phyloP scores from a whole-genome alignment of 2,113 vertebrate species.

The Grammomys dolichurus region DNA sequence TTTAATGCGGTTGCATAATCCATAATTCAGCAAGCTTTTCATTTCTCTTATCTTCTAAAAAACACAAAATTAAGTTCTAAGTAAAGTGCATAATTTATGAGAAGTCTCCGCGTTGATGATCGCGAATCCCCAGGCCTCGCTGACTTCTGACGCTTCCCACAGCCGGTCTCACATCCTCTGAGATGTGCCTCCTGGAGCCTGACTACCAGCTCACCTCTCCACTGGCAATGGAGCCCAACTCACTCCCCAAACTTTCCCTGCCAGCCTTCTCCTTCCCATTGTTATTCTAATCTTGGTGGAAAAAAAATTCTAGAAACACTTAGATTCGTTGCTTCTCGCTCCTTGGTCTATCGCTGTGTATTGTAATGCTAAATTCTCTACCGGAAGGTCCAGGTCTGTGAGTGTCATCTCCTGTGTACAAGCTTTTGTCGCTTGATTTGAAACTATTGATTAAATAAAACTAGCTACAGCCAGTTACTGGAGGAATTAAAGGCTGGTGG shows the following conservation, averaged over 20 bases:
- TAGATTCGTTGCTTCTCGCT: conserved; percentile 9
- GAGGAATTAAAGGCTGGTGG: no score
- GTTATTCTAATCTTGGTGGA: conserved; percentile 15
- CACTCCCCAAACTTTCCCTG: background rate
- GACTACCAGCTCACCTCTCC: background rate
- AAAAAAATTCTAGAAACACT: conserved; percentile 43
- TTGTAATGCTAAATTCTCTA: no score
- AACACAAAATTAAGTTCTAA: conserved; percentile 80
- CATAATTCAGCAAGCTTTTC: conserved; percentile 82
- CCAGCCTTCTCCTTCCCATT: background rate
- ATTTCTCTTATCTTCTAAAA: conserved; percentile 78
- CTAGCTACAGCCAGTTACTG: no score
- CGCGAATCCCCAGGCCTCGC: conserved; percentile 20
- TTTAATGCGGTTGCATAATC: conserved; percentile 80
- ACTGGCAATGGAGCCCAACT: background rate
- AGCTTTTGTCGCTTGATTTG: no score
- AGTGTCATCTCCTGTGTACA: no score
- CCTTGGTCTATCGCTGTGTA: background rate
- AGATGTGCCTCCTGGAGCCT: background rate
- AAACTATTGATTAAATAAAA: no score
- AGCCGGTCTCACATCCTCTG: background rate
- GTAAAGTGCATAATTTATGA: conserved; percentile 80
- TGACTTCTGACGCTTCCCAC: conserved; percentile 39
- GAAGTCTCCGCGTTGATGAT: conserved; percentile 58
- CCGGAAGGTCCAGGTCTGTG: no score